Evolutionary conservation across 1,140 invertebrate species (phyloP).

Genomic region (Aradophagus sp.): DNA sequence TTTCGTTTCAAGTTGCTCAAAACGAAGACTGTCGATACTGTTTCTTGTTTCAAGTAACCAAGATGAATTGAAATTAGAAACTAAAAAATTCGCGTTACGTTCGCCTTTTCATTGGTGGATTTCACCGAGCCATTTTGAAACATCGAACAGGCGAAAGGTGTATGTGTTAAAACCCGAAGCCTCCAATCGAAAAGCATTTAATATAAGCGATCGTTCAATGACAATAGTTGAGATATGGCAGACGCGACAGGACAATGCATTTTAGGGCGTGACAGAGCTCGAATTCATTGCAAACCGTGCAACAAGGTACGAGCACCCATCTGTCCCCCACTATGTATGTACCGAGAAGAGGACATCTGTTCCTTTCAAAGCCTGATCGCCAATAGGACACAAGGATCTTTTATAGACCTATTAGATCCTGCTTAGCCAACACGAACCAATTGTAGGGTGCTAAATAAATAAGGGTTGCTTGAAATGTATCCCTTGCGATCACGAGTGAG

Average conservation of each 20-base stretch:
- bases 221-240: conserved; percentile 38
- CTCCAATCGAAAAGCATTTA: conserved; percentile 20
- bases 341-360: conserved; percentile 67
- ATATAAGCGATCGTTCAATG: conserved; percentile 20
- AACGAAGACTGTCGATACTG: too few relatives aligned
- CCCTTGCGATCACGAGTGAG: conserved; percentile 49
- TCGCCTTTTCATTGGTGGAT: too few relatives aligned
- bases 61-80: too few relatives aligned
- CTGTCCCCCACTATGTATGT: conserved; percentile 64
- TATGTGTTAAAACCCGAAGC: not conserved
- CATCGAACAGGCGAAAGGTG: too few relatives aligned
- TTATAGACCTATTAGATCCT: conserved; percentile 75
- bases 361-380: conserved; percentile 65
- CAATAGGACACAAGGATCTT: conserved; percentile 66
- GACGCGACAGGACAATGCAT: conserved; percentile 59
- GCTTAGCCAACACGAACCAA: conserved; percentile 72
- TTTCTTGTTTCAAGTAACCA: too few relatives aligned
- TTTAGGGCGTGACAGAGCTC: conserved; percentile 72
- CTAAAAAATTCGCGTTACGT: too few relatives aligned
- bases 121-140: too few relatives aligned
- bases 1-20: too few relatives aligned
- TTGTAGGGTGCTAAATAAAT: conserved; percentile 75
- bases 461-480: conserved; percentile 67
- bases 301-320: conserved; percentile 60
- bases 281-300: conserved; percentile 66